Conservation (phyloP, 1,140 invertebrate genomes). For the Diorhabda elongata region DNA sequence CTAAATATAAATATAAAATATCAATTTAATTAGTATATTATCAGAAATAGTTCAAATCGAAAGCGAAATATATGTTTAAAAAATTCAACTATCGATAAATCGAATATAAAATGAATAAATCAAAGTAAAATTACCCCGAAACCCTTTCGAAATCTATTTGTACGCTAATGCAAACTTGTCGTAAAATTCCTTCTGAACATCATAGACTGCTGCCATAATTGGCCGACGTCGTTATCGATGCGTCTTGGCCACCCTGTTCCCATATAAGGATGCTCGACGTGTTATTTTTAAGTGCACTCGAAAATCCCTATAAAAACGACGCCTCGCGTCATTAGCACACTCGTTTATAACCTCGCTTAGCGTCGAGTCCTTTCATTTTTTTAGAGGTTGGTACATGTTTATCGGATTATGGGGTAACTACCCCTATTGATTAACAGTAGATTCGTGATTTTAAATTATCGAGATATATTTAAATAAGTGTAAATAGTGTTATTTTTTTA, state of each 20-base stretch:
- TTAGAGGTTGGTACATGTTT: constrained; percentile 18
- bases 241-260: constrained; percentile 20
- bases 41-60: too few species aligned
- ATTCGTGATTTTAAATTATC: too few species aligned
- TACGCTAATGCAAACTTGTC: constrained; percentile 3
- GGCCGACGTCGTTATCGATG: constrained; percentile 10
- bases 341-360: constrained; percentile 12
- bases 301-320: constrained; percentile 18
- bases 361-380: constrained; percentile 11
- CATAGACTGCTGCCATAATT: constrained; percentile 13
- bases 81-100: too few species aligned
- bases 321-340: constrained; percentile 9
- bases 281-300: constrained; percentile 16
- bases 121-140: too few species aligned
- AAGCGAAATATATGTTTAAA: too few species aligned
- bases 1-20: too few species aligned
- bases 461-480: too few species aligned
- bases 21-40: too few species aligned
- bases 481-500: too few species aligned
- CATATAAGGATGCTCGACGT: constrained; percentile 22
- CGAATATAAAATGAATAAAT: too few species aligned
- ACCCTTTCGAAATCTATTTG: too few species aligned
- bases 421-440: too few species aligned
- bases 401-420: constrained; percentile 16
- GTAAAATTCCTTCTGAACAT: constrained; percentile 12